These are phyloP conservation scores for Tenebrosternarchus preto DNA, from an alignment of 2,113 vertebrate species.

Conservation along the genomic window DNA sequence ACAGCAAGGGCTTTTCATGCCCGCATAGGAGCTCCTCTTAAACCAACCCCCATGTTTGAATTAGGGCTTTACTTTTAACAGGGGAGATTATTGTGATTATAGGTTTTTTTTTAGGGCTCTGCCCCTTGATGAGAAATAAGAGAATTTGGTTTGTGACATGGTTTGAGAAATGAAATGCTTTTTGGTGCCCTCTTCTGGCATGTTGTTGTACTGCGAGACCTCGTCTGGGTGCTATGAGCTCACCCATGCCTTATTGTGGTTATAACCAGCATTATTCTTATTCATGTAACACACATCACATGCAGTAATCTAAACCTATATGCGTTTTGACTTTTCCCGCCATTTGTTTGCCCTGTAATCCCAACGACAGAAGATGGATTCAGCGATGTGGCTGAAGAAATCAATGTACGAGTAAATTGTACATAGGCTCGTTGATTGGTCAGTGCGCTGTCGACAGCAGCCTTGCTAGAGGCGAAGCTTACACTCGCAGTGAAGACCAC, in stretches of 20 bases:
- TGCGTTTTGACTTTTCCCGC: slow-evolving; percentile 7
- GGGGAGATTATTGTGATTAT: slow-evolving; percentile 9
- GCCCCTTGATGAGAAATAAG: neutral
- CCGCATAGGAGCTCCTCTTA: slow-evolving; percentile 6
- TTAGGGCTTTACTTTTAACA: slow-evolving; percentile 10
- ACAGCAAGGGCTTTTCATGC: slow-evolving; percentile 35
- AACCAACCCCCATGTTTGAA: neutral
- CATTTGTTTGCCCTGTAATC: neutral
- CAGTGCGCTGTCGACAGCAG: slow-evolving; percentile 10
- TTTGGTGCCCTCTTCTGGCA: slow-evolving; percentile 25
- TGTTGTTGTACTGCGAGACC: slow-evolving; percentile 3
- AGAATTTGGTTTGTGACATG: slow-evolving; percentile 15
- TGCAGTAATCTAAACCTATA: slow-evolving; percentile 1
- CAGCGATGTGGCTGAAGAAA: neutral
- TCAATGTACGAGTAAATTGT: neutral
- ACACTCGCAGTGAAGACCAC: too few relatives aligned
- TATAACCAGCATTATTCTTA: slow-evolving; percentile 43
- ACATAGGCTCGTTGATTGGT: slow-evolving; percentile 21
- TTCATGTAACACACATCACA: slow-evolving; percentile 10
- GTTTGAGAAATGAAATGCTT: slow-evolving; percentile 1
- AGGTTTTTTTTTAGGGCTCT: neutral
- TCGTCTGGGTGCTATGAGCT: slow-evolving; percentile 51
- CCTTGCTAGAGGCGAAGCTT: neutral
- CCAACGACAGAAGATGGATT: too few relatives aligned
- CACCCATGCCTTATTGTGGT: slow-evolving; percentile 52